Base-by-base conservation (phyloP, 2,797 vertebrate species). In the Labeo calbasu region DNA sequence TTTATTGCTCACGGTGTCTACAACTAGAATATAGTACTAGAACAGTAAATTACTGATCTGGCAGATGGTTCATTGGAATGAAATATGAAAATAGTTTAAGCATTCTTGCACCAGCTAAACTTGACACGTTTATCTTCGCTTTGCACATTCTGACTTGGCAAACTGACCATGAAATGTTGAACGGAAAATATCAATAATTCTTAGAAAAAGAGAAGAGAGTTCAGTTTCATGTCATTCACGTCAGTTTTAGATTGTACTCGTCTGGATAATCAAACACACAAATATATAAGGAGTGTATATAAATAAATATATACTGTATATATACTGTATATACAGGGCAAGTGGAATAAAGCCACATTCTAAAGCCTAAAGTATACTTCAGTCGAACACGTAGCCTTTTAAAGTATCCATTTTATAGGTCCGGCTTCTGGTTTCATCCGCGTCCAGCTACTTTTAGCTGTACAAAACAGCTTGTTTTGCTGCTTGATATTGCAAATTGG, bases 161-260 rank as follows among this genome's bases (percentile, higher is more conserved):
- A 53, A 51, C 12, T 65, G 23, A 9, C 13, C 28, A 59, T 19
- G n/a, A 57, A 69, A 69, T 70, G 17, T 50, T 61, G 17, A 53
- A 69, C 0, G 46, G 25, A 59, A 72, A 32, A 15, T 15, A 28
- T 48, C 1, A 48, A 61, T 61, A 8, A 69, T 17, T 14, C 8
- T 5, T 46, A 46, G 25, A 81, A 71, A 71, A 43, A 57, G 15
- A 81, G 50, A 68, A 80, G 23, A 79, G 40, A 72, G 40, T 53
- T 70, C n/a, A 0, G 2, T 11, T 57, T 66, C 48, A n/a, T n/a
- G n/a, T 72, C 14, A 32, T 50, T 53, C 4, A 40, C 43, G 11
- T 55, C 50, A 55, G 28, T 36, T 55, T 15, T 57, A 80, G 5
- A 59, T 32, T 40, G 11, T 8, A 25, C 23, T 81, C 70, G 8